phyloP scores from a whole-genome alignment of 1,140 invertebrate species.

The Philopotamus ludificatus region DNA sequence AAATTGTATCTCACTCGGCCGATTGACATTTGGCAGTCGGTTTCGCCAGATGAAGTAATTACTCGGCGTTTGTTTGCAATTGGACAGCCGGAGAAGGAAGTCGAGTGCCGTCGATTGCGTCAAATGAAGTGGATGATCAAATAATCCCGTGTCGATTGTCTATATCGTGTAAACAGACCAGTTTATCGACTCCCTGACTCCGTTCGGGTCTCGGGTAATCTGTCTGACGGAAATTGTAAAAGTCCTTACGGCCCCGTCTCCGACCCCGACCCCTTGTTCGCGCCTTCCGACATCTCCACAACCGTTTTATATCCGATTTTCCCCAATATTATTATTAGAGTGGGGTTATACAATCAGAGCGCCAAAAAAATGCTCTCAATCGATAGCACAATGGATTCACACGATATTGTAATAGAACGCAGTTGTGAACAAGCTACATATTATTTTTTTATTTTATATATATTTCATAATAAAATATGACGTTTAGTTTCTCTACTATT shows the following conservation, averaged over 20 bases:
- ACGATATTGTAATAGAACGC: no score
- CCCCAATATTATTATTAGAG: not conserved
- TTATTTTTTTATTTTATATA: no score
- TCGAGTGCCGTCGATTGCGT: constrained; percentile 7
- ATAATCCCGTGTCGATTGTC: constrained; percentile 19
- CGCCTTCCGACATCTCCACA: constrained; percentile 6
- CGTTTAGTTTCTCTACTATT: no score
- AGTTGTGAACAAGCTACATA: no score
- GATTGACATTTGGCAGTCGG: no score
- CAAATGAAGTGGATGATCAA: constrained; percentile 19
- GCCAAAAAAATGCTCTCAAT: no score
- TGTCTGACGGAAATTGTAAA: constrained; percentile 22
- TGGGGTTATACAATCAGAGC: no score
- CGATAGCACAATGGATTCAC: no score
- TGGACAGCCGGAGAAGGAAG: not conserved
- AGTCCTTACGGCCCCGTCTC: not conserved
- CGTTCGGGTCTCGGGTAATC: constrained; percentile 6
- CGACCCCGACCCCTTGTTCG: constrained; percentile 7
- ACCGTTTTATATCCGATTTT: no score
- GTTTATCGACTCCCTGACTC: not conserved
- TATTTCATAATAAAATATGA: no score
- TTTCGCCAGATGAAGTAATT: no score
- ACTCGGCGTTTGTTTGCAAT: not conserved
- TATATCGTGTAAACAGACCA: not conserved
- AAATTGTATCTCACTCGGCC: no score